These are phyloP conservation scores for Cotesia chilonis DNA, from an alignment of 1,140 invertebrate species.

Conservation along the genomic window DNA sequence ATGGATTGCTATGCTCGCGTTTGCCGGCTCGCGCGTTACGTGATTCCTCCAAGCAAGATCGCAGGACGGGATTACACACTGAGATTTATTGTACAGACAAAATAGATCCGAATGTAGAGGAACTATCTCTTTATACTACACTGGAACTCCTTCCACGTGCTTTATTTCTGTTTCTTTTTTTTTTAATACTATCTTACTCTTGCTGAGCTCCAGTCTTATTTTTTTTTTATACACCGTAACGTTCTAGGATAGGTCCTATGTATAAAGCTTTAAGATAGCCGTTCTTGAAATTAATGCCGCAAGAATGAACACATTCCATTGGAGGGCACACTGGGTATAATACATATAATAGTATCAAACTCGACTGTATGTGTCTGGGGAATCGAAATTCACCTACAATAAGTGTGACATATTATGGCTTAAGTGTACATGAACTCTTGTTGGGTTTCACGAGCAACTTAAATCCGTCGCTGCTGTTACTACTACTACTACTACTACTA, in stretches of 20 bases:
- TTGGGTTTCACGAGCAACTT: slow-evolving; percentile 41
- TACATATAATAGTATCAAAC: slow-evolving; percentile 2
- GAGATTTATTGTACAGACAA: slow-evolving; percentile 38
- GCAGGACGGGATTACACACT: slow-evolving; percentile 36
- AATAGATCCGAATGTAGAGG: slow-evolving; percentile 23
- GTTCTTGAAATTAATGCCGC: slow-evolving; percentile 3
- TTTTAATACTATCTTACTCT: not conserved
- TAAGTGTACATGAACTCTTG: slow-evolving; percentile 33
- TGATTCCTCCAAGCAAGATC: slow-evolving; percentile 40
- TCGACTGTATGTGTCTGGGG: not conserved
- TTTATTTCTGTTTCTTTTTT: not conserved
- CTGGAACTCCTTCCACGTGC: not conserved
- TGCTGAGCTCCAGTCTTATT: not conserved
- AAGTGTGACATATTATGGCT: slow-evolving; percentile 43
- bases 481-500: not conserved
- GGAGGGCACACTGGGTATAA: no score
- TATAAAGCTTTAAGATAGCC: not conserved
- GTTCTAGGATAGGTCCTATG: not conserved
- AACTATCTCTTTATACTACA: slow-evolving; percentile 3
- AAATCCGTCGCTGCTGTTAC: slow-evolving; percentile 44
- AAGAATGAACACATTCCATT: slow-evolving; percentile 20
- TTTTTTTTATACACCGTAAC: not conserved
- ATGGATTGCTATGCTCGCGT: slow-evolving; percentile 50
- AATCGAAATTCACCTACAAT: not conserved
- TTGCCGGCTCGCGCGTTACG: slow-evolving; percentile 32